Percentiles rank a stretch among this genome's conserved stretches.
Evolutionary conservation across 2,113 vertebrate genomes (phyloP).

Genomic region (Callaeas wilsoni): DNA sequence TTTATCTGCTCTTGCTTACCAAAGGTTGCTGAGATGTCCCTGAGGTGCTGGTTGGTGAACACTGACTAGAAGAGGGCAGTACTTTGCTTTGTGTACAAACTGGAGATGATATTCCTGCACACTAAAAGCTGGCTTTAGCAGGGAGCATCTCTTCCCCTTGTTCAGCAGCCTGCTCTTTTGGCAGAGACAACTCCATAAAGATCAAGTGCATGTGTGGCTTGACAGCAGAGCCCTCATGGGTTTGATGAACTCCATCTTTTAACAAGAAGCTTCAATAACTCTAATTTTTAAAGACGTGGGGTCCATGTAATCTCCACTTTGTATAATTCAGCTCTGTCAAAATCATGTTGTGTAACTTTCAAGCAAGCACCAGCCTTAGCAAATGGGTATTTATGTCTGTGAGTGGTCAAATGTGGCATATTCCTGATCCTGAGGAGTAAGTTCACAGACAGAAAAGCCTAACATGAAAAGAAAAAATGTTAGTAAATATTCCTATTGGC

Average conservation of each 20-base stretch:
- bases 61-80: not conserved
- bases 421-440: not conserved
- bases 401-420: not conserved
- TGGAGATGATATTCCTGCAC: not conserved
- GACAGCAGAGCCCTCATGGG: not conserved
- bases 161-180: not conserved
- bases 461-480: not conserved
- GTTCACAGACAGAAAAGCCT: not conserved
- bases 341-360: not conserved
- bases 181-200: not conserved
- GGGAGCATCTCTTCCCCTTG: not conserved
- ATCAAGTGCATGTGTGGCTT: not conserved
- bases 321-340: not conserved
- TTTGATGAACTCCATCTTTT: not conserved
- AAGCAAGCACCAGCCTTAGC: not conserved
- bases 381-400: not conserved
- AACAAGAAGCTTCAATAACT: not conserved
- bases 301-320: not conserved
- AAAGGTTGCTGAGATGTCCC: not conserved
- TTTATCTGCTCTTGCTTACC: not conserved
- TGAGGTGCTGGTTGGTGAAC: not conserved
- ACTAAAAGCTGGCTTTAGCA: not conserved
- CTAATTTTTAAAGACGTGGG: not conserved
- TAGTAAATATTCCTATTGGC: slow-evolving; percentile 18
- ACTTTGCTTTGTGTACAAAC: not conserved